Conservation (phyloP, 35 echinoderm and acorn worm species). For the Eucidaris tribuloides region DNA sequence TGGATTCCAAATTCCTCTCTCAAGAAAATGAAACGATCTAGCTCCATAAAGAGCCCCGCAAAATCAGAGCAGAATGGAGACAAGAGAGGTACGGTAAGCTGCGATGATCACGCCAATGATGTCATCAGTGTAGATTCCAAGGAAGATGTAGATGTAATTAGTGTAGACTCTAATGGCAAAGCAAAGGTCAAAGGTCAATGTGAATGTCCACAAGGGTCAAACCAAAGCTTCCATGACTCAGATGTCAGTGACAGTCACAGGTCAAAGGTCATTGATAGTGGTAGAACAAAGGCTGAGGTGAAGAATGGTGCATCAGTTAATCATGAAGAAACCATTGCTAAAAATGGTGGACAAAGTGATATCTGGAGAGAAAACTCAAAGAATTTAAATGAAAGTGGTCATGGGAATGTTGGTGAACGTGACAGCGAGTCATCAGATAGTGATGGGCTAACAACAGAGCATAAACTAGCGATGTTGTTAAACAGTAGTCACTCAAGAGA, state of each 20-base stretch:
- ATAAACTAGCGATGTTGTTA: conserved; percentile 54
- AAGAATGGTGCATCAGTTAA: neutral
- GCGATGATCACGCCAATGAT: neutral
- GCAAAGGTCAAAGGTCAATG: neutral
- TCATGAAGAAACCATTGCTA: neutral
- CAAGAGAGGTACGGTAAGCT: neutral
- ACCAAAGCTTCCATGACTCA: conserved; percentile 59
- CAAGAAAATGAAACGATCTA: conserved; percentile 39
- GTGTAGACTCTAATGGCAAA: neutral
- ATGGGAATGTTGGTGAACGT: too few relatives aligned
- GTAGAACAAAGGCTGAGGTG: neutral
- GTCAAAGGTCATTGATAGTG: neutral
- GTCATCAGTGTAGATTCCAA: neutral
- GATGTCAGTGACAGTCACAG: conserved; percentile 44
- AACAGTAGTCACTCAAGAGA: neutral
- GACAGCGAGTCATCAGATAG: conserved; percentile 68
- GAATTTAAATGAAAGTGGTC: too few relatives aligned
- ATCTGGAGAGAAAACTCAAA: too few relatives aligned
- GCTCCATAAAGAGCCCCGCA: neutral
- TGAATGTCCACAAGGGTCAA: conserved; percentile 34
- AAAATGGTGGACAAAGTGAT: too few relatives aligned
- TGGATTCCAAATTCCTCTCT: conserved; percentile 97
- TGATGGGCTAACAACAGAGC: conserved; percentile 69
- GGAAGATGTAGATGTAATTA: neutral
- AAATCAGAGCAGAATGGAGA: neutral